A percentile compares a stretch with the other conserved stretches of the same genome.
phyloP scores from a whole-genome alignment of 2,888 invertebrate species.

The Apamea epomidion region DNA sequence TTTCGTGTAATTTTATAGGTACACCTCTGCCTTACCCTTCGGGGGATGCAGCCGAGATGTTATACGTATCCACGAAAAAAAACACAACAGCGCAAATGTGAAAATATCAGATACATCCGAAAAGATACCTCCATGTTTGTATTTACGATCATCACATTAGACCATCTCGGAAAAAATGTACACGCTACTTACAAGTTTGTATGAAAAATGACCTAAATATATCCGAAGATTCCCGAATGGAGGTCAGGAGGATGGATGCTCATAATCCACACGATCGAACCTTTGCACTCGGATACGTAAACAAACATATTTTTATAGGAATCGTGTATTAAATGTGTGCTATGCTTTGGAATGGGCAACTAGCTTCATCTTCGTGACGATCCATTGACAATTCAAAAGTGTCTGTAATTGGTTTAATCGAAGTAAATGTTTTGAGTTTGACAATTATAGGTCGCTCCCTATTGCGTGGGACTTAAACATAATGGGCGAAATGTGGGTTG shows the following conservation, averaged over 20 bases:
- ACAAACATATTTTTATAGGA: slow-evolving; percentile 38
- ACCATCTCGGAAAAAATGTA: slow-evolving; percentile 11
- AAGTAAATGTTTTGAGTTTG: neutral
- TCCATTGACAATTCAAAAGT: neutral
- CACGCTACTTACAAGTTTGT: slow-evolving; percentile 11
- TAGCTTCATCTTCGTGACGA: neutral
- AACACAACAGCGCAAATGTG: neutral
- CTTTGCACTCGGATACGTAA: slow-evolving; percentile 32
- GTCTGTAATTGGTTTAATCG: neutral
- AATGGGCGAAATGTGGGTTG: neutral
- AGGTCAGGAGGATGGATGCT: slow-evolving; percentile 46
- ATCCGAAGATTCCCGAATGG: slow-evolving; percentile 24
- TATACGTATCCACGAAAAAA: neutral
- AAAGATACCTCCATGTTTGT: neutral
- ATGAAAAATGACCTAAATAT: slow-evolving; percentile 41
- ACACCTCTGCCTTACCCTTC: neutral
- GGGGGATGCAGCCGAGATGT: neutral
- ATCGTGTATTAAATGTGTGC: neutral
- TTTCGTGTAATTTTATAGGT: neutral
- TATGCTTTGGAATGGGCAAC: neutral
- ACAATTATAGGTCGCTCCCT: neutral
- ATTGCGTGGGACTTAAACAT: neutral
- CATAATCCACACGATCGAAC: slow-evolving; percentile 52
- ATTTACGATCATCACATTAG: slow-evolving; percentile 13
- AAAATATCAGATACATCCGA: neutral